A percentile compares a stretch with the other conserved stretches of the same genome.
phyloP scores from a whole-genome alignment of 1,140 invertebrate genomes.

The Lucilia sericata region DNA sequence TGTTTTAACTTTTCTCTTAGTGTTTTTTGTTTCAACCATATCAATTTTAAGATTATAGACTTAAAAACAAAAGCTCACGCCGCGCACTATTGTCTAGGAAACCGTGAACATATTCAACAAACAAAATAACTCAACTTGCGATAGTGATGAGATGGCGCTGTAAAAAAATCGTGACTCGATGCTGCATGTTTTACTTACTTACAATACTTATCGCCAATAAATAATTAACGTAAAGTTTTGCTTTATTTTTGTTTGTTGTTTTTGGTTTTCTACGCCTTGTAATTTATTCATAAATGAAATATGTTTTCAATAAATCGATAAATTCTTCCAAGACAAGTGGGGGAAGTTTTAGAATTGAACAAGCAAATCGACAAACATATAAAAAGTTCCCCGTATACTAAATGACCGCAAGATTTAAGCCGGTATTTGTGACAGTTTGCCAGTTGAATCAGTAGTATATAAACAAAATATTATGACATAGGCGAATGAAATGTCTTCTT shows the following conservation, averaged over 20 bases:
- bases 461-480: too few relatives aligned
- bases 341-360: neutral
- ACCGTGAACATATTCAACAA: neutral
- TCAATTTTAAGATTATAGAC: constrained; percentile 31
- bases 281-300: constrained; percentile 43
- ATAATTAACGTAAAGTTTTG: constrained; percentile 32
- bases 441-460: neutral
- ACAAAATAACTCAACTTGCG: neutral
- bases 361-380: neutral
- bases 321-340: constrained; percentile 30
- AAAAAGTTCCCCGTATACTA: neutral
- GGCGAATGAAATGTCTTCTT: too few relatives aligned
- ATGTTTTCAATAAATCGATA: constrained; percentile 42
- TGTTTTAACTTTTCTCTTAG: neutral
- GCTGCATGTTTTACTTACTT: constrained; percentile 32
- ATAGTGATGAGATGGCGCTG: constrained; percentile 39
- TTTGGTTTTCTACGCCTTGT: neutral
- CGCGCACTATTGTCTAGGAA: neutral
- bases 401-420: neutral
- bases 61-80: neutral
- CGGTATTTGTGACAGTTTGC: neutral
- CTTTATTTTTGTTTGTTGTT: neutral
- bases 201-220: constrained; percentile 38
- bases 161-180: constrained; percentile 34
- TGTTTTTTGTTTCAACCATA: neutral